Conservation (phyloP, 2,888 invertebrate genomes). For the Acronicta leporina region DNA sequence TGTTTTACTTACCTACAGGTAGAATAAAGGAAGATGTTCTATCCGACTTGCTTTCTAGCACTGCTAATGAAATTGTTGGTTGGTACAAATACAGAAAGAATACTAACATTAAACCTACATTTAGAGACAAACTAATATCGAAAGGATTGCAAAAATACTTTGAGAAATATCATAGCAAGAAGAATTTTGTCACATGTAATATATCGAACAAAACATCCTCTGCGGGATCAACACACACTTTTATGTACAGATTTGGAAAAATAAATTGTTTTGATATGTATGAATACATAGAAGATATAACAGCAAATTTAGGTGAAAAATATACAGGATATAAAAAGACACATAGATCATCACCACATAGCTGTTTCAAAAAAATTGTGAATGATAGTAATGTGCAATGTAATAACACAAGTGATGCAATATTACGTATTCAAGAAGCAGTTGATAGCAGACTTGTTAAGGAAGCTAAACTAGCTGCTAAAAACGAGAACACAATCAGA, state of each 20-base stretch:
- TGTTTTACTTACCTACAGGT: slow-evolving; percentile 89
- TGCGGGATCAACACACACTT: slow-evolving; percentile 89
- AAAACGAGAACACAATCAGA: slow-evolving; percentile 78
- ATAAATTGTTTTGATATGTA: slow-evolving; percentile 87
- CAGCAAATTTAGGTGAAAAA: slow-evolving; percentile 88
- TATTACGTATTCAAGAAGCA: slow-evolving; percentile 81
- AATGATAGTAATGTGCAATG: slow-evolving; percentile 78
- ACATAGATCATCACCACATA: slow-evolving; percentile 71
- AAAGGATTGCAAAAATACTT: slow-evolving; percentile 90
- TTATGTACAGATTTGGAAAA: slow-evolving; percentile 90
- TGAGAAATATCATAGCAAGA: slow-evolving; percentile 83
- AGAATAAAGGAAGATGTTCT: slow-evolving; percentile 88
- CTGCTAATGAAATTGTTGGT: slow-evolving; percentile 90
- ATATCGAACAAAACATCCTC: slow-evolving; percentile 87
- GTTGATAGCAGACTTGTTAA: slow-evolving; percentile 77
- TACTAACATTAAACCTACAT: slow-evolving; percentile 87
- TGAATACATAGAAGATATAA: slow-evolving; percentile 86
- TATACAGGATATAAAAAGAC: slow-evolving; percentile 83
- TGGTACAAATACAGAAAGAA: slow-evolving; percentile 91
- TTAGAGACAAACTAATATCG: slow-evolving; percentile 90
- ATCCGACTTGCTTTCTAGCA: slow-evolving; percentile 83
- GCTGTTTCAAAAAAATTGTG: slow-evolving; percentile 82
- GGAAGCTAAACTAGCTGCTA: slow-evolving; percentile 81
- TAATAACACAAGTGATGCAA: slow-evolving; percentile 79
- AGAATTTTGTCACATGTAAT: slow-evolving; percentile 90